These are phyloP conservation scores for Catalaphyllia jardinei DNA, from an alignment of 64 coral and sea anemone species.

Conservation along the genomic window DNA sequence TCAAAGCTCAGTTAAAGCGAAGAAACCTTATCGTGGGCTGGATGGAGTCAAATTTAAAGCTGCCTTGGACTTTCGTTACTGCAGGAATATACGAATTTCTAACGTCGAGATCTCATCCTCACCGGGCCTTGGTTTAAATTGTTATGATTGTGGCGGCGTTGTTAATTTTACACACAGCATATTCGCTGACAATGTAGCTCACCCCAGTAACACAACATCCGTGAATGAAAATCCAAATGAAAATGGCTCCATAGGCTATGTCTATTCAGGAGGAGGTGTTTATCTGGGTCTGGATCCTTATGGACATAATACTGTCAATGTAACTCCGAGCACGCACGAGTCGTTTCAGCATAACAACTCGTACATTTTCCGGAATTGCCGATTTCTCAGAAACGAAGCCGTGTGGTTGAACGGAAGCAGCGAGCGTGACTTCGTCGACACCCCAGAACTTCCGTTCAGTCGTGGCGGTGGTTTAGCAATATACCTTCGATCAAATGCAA, in stretches of 20 bases:
- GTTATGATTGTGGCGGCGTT: constrained; percentile 46
- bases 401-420: constrained; percentile 9
- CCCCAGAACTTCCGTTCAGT: constrained; percentile 79
- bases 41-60: constrained; percentile 34
- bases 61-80: constrained; percentile 79
- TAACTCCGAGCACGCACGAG: constrained; percentile 43
- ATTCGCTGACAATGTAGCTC: constrained; percentile 57
- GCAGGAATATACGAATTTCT: constrained; percentile 47
- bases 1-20: constrained; percentile 16
- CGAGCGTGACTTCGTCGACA: constrained; percentile 24
- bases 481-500: constrained; percentile 63
- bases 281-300: constrained; percentile 54
- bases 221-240: neutral
- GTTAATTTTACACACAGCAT: constrained; percentile 42
- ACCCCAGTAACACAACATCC: neutral
- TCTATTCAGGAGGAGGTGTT: constrained; percentile 69
- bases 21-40: constrained; percentile 46
- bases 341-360: constrained; percentile 58
- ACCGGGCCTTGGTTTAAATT: constrained; percentile 69
- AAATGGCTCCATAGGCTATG: neutral
- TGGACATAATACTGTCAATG: constrained; percentile 53
- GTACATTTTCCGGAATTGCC: constrained; percentile 51
- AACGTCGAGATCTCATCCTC: constrained; percentile 48
- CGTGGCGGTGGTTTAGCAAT: constrained; percentile 90
- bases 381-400: constrained; percentile 77